These are phyloP conservation scores for Mamestra configurata DNA, from an alignment of 1,140 invertebrate genomes.

Conservation along the genomic window DNA sequence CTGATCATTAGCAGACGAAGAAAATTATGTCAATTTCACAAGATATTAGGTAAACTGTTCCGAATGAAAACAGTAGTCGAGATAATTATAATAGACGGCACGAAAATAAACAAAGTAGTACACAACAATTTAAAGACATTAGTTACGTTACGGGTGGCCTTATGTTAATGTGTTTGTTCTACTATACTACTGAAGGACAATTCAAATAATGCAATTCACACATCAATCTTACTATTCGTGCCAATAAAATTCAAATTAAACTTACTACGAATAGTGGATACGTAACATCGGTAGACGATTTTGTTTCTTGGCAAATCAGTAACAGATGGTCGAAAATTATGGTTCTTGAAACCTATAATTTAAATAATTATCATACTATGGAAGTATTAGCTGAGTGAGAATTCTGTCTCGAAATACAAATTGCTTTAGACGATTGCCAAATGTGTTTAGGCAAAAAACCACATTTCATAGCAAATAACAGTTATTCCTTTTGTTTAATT, in stretches of 20 bases:
- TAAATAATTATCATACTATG: neutral
- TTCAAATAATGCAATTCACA: conserved; percentile 33
- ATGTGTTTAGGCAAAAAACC: neutral
- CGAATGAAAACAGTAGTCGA: neutral
- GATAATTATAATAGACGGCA: neutral
- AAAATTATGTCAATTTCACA: neutral
- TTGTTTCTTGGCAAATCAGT: neutral
- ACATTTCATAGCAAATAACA: conserved; percentile 5
- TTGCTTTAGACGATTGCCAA: conserved; percentile 15
- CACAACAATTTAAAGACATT: conserved; percentile 24
- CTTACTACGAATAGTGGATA: neutral
- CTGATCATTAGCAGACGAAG: neutral
- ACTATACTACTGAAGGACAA: conserved; percentile 23
- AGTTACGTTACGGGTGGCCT: conserved; percentile 30
- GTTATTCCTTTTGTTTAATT: neutral
- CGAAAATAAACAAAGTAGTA: conserved; percentile 9
- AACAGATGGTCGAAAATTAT: neutral
- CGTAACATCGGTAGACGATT: neutral
- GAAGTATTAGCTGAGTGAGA: neutral
- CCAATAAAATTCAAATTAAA: conserved; percentile 34
- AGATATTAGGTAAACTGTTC: neutral
- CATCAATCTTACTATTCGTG: conserved; percentile 36
- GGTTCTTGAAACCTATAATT: neutral
- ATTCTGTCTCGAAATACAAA: conserved; percentile 1
- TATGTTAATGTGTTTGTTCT: conserved; percentile 14